phyloP scores from a whole-genome alignment of 2,888 invertebrate genomes.

The Standfussiana lucernea region DNA sequence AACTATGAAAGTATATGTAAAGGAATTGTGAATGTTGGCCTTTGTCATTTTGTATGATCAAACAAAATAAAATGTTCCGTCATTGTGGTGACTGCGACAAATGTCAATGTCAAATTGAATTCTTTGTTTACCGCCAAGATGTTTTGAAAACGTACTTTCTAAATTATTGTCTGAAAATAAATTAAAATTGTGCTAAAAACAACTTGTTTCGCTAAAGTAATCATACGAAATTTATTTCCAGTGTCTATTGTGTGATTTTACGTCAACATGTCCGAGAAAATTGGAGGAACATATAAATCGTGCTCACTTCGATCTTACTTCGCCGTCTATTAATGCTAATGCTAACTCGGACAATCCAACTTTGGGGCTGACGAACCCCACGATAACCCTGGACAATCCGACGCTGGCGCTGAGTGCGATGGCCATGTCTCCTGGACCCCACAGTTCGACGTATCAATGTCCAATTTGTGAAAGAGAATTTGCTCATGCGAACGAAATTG shows the following conservation, averaged over 20 bases:
- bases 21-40: conserved; percentile 20
- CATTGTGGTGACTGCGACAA: conserved; percentile 6
- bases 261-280: conserved; percentile 93
- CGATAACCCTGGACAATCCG: conserved; percentile 81
- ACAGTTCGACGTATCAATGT: conserved; percentile 92
- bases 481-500: conserved; percentile 94
- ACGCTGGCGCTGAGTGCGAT: conserved; percentile 81
- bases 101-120: conserved; percentile 36
- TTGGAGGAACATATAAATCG: conserved; percentile 96
- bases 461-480: conserved; percentile 95
- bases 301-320: conserved; percentile 95
- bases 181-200: conserved; percentile 30
- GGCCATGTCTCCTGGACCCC: conserved; percentile 87
- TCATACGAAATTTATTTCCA: conserved; percentile 77
- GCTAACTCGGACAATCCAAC: conserved; percentile 82
- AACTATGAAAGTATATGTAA: conserved; percentile 32
- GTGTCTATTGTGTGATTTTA: conserved; percentile 95
- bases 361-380: conserved; percentile 79
- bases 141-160: conserved; percentile 39
- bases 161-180: conserved; percentile 28
- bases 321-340: conserved; percentile 92
- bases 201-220: conserved; percentile 1
- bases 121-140: conserved; percentile 48
- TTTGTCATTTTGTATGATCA: neutral
- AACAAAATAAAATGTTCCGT: conserved; percentile 2